A percentile compares a stretch with the other conserved stretches of the same genome.
Evolutionary conservation across 2,797 vertebrate genomes (phyloP).

Genomic region (Pitangus sulphuratus): DNA sequence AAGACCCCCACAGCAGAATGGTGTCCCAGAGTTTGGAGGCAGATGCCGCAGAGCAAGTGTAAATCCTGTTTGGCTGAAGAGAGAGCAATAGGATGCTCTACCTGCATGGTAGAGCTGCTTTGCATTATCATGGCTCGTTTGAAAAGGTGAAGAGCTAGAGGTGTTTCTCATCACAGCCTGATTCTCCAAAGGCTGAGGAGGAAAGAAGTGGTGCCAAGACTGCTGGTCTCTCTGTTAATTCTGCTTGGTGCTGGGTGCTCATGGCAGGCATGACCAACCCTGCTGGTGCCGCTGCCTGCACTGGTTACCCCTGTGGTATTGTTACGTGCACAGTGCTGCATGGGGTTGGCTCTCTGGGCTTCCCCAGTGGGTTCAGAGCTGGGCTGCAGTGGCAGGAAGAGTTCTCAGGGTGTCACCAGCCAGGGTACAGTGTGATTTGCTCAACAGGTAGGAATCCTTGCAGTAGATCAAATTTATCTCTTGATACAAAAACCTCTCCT

Average conservation of each 20-base stretch:
- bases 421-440: neutral
- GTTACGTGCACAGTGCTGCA: accelerated
- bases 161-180: neutral
- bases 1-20: neutral
- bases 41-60: neutral
- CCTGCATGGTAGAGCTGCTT: accelerated
- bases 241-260: accelerated
- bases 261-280: neutral
- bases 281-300: neutral
- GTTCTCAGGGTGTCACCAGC: neutral
- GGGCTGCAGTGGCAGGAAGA: neutral
- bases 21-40: neutral
- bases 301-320: accelerated
- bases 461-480: neutral
- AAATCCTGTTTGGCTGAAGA: neutral
- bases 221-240: neutral
- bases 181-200: neutral
- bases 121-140: neutral
- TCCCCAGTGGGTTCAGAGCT: neutral
- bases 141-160: neutral
- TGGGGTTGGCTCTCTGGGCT: neutral
- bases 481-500: neutral
- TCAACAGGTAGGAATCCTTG: neutral
- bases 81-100: neutral
- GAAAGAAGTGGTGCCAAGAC: neutral